A percentile compares a stretch with the other conserved stretches of the same genome.
Conservation (phyloP, 2,888 invertebrate species). For the Endomychus coccineus region DNA sequence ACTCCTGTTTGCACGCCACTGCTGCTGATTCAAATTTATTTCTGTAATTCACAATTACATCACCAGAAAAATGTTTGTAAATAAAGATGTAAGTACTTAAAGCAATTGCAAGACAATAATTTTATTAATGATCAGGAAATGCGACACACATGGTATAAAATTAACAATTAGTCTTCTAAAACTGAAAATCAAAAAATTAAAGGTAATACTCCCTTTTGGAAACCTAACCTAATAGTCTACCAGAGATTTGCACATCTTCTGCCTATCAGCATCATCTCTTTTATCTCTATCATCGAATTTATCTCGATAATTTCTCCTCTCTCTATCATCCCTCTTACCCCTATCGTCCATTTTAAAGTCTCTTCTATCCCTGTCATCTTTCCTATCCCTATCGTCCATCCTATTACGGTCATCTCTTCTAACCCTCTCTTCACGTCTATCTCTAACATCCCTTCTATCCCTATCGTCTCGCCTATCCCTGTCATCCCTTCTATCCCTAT, state of each 20-base stretch:
- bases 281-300: constrained; percentile 30
- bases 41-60: no score
- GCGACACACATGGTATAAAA: no score
- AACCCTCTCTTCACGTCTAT: constrained; percentile 26
- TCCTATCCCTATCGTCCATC: constrained; percentile 26
- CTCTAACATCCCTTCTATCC: constrained; percentile 24
- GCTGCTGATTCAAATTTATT: no score
- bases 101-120: no score
- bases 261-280: constrained; percentile 34
- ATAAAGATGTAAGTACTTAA: no score
- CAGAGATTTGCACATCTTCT: constrained; percentile 23
- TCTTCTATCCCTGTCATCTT: constrained; percentile 24
- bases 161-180: no score
- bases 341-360: no score
- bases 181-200: no score
- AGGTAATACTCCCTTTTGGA: no score
- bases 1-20: no score
- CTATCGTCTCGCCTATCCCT: constrained; percentile 17
- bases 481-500: constrained; percentile 26
- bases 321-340: constrained; percentile 15
- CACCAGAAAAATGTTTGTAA: no score
- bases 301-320: constrained; percentile 20
- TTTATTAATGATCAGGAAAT: no score
- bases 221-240: constrained; percentile 37
- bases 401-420: constrained; percentile 27